Evolutionary conservation across 2,888 invertebrate genomes (phyloP), one percentile per base, ranked within the genome.

Genomic region (Scelioninae gen. 1): DNA sequence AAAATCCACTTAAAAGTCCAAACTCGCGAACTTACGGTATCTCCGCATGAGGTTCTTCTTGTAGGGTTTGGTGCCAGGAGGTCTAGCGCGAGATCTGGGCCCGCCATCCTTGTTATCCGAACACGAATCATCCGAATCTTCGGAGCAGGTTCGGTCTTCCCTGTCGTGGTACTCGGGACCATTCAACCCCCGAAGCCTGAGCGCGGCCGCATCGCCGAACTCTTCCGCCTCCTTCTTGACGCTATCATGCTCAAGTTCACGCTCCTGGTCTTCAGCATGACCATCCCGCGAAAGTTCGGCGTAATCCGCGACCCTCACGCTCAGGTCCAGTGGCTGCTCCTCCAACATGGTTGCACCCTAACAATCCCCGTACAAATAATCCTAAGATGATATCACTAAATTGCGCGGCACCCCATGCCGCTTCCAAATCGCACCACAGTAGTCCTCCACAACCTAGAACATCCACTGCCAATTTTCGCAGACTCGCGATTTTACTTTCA

Each of bases 11-110:
- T n/a, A n/a, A n/a, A n/a, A n/a, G n/a, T n/a, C n/a, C n/a, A n/a
- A n/a, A n/a, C n/a, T n/a, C n/a, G 65, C 11, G 15, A 29, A 96
- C 98, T 98, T 96, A 98, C 98, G 95, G 94, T 97, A 98, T 95
- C 98, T 94, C 93, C 96, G 96, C 95, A 98, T 97, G 90, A 98
- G 95, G 90, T 96, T 97, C 93, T 98, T 98, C 94, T 98, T 98
- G 94, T 97, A 97, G 60, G 97, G 93, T 88, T 94, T 94, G 85
- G 92, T 92, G 60, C 92, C 92, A 16, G 92, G 92, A 29, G 90
- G 91, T 72, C 91, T 86, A 47, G 91, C 88, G 55, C 96, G 90
- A 88, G 93, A 93, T 84, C 94, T 94, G 76, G 85, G 78, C 49
- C 65, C 78, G 23, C 84, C 84, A 81, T 93, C 94, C 94, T 90